Conservation (phyloP, 2,797 vertebrate genomes). For the Leptoclinus maculatus region DNA sequence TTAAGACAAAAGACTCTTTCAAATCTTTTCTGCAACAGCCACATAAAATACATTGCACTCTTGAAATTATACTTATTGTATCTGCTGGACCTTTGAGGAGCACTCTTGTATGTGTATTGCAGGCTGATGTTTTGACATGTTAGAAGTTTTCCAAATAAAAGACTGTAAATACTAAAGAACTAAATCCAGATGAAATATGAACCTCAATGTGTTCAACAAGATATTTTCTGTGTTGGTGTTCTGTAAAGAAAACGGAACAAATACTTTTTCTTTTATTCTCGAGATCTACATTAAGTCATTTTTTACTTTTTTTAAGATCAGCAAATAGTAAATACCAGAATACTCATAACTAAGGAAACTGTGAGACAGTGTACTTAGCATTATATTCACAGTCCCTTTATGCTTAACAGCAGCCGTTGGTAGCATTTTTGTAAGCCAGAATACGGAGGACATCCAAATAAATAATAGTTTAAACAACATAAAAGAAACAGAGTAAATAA, state of each 20-base stretch:
- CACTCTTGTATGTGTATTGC: constrained; percentile 43
- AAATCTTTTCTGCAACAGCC: constrained; percentile 39
- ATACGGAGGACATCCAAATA: background rate
- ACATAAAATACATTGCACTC: constrained; percentile 45
- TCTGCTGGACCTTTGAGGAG: constrained; percentile 46
- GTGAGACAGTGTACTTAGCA: background rate
- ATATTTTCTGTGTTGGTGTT: constrained; percentile 37
- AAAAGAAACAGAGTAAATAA: background rate
- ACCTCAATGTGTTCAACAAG: constrained; percentile 59
- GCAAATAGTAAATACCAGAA: background rate
- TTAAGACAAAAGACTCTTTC: constrained; percentile 34
- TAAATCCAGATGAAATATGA: constrained; percentile 39
- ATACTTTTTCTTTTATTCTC: background rate
- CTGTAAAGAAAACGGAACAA: constrained; percentile 16
- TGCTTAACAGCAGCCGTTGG: background rate
- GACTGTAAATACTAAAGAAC: constrained; percentile 38
- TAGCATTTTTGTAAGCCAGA: background rate
- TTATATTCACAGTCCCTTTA: background rate
- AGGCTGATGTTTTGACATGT: constrained; percentile 52
- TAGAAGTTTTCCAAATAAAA: constrained; percentile 39
- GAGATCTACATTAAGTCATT: background rate
- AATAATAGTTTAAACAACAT: background rate
- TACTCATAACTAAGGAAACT: background rate
- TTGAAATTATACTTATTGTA: constrained; percentile 42
- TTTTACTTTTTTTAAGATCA: background rate